These are phyloP conservation scores for Aphelinus certus DNA, from an alignment of 1,140 invertebrate species.

Conservation along the genomic window DNA sequence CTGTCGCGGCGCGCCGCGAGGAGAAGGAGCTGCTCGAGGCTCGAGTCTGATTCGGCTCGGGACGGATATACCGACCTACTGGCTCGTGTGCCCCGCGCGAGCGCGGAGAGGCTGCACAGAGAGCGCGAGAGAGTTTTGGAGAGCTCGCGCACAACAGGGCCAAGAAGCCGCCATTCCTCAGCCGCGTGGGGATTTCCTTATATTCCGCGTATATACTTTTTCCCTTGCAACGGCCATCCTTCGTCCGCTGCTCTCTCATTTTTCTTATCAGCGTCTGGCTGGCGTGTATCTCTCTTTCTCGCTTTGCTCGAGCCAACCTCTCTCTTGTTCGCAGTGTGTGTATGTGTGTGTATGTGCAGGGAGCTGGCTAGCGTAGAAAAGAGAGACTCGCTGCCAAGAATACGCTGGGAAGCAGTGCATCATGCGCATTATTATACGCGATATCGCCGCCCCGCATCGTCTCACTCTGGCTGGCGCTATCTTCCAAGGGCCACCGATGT, in stretches of 20 bases:
- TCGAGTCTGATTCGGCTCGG: slow-evolving; percentile 37
- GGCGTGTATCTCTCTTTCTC: slow-evolving; percentile 34
- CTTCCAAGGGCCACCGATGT: neutral
- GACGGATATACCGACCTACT: slow-evolving; percentile 51
- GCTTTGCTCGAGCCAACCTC: slow-evolving; percentile 21
- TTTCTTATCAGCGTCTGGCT: slow-evolving; percentile 36
- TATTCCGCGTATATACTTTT: slow-evolving; percentile 16
- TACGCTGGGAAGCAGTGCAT: slow-evolving; percentile 57
- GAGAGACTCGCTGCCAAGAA: slow-evolving; percentile 58
- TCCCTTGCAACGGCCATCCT: slow-evolving; percentile 26
- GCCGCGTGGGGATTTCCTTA: slow-evolving; percentile 13
- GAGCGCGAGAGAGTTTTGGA: slow-evolving; percentile 27
- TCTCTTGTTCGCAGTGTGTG: neutral
- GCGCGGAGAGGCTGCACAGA: neutral
- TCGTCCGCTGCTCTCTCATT: slow-evolving; percentile 27
- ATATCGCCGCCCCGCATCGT: slow-evolving; percentile 48
- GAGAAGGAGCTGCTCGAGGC: neutral
- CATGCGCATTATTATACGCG: slow-evolving; percentile 60
- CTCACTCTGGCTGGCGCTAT: neutral
- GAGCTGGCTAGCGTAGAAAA: slow-evolving; percentile 17
- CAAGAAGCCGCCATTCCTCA: slow-evolving; percentile 36
- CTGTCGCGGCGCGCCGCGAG: too few species aligned
- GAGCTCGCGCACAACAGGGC: slow-evolving; percentile 38
- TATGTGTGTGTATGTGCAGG: neutral
- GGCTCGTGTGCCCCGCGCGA: neutral